A percentile compares a stretch with the other conserved stretches of the same genome.
Conservation (phyloP, 2,113 vertebrate species). For the Craseonycteris thonglongyai region DNA sequence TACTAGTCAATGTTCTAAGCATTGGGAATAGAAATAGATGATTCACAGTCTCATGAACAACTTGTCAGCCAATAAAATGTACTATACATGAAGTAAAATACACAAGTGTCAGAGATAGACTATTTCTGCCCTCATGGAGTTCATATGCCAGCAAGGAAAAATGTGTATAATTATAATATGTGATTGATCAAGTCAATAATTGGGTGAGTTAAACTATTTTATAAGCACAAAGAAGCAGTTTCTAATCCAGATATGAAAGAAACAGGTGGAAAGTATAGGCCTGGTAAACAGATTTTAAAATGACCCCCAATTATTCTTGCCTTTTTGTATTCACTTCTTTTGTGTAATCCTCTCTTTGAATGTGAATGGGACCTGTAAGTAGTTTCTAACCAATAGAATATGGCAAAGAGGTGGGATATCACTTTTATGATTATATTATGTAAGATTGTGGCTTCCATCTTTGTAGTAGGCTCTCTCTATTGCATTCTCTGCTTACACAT, state of each 20-base stretch:
- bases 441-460: background rate
- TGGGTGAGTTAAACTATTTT: background rate
- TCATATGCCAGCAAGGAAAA: background rate
- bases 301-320: background rate
- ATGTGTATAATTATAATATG: background rate
- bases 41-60: background rate
- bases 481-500: background rate
- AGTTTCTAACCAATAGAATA: background rate
- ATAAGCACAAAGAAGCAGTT: background rate
- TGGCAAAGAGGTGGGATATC: background rate
- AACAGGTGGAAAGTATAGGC: background rate
- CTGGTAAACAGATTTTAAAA: background rate
- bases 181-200: background rate
- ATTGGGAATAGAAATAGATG: background rate
- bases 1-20: background rate
- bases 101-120: background rate
- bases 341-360: background rate
- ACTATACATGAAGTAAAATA: background rate
- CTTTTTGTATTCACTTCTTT: background rate
- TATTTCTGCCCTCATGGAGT: background rate
- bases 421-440: background rate
- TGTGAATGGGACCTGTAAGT: background rate
- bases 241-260: background rate
- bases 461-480: background rate
- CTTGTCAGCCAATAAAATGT: background rate